Conservation (phyloP, 92 coral and sea anemone genomes). For the Porites lobata region DNA sequence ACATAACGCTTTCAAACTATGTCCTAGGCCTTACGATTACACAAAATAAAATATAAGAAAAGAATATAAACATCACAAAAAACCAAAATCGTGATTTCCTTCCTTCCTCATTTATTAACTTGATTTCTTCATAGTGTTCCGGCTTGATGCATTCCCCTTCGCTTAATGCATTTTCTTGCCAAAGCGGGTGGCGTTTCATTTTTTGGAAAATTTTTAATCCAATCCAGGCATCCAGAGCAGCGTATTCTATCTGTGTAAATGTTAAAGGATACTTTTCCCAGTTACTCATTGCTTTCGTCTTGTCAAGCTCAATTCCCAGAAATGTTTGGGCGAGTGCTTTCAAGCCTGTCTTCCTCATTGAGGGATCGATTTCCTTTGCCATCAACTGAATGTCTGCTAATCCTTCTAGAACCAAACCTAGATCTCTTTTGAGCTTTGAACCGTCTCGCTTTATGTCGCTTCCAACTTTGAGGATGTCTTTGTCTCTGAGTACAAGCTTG, state of each 20-base stretch:
- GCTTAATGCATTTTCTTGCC: no score
- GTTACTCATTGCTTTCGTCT: constrained; percentile 66
- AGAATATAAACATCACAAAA: not conserved
- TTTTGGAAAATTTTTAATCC: constrained; percentile 72
- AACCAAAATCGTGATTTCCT: no score
- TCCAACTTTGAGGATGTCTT: constrained; percentile 79
- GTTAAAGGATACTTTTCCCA: constrained; percentile 82
- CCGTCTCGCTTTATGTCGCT: constrained; percentile 81
- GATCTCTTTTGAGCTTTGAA: constrained; percentile 68
- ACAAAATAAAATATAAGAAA: not conserved
- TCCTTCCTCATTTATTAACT: not conserved
- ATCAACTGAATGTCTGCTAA: constrained; percentile 70
- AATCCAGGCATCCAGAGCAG: constrained; percentile 92
- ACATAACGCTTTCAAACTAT: not conserved
- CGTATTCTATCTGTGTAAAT: constrained; percentile 72
- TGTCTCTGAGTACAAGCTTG: constrained; percentile 44
- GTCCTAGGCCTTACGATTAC: not conserved
- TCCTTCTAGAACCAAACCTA: constrained; percentile 74
- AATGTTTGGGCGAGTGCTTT: constrained; percentile 64
- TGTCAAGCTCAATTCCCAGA: constrained; percentile 68
- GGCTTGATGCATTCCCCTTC: no score
- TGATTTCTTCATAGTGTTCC: no score
- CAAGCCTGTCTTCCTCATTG: constrained; percentile 58
- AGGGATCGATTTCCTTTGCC: constrained; percentile 37
- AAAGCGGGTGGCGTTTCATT: constrained; percentile 26